phyloP scores from a whole-genome alignment of 2,888 invertebrate genomes.

The Cylindroiulus punctatus region DNA sequence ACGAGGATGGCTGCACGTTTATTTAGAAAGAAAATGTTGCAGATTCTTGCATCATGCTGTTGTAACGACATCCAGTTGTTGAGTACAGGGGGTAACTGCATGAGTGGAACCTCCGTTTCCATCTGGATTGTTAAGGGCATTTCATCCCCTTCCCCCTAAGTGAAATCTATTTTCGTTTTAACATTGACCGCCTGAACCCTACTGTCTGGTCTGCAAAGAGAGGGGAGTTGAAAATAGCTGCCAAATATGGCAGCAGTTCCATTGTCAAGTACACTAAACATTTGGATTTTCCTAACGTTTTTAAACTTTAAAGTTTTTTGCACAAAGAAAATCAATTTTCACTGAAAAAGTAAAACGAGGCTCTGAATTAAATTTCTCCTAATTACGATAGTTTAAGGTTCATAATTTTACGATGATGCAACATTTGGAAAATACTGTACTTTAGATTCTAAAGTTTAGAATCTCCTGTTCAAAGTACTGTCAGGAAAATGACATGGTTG shows the following conservation, averaged over 20 bases:
- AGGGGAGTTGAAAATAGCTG: constrained; percentile 27
- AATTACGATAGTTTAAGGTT: too few species aligned
- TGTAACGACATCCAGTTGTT: constrained; percentile 43
- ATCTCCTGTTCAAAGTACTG: too few species aligned
- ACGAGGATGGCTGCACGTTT: background rate
- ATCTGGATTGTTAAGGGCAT: background rate
- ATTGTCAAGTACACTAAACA: background rate
- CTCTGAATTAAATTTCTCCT: too few species aligned
- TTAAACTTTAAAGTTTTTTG: too few species aligned
- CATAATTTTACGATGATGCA: too few species aligned
- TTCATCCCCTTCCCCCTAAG: background rate
- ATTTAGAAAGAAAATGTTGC: background rate
- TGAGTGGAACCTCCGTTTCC: background rate
- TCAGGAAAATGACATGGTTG: too few species aligned
- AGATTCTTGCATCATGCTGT: constrained; percentile 26
- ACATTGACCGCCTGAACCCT: constrained; percentile 42
- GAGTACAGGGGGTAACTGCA: constrained; percentile 7
- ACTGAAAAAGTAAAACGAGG: too few species aligned
- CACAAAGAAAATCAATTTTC: too few species aligned
- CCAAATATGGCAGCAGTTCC: constrained; percentile 43
- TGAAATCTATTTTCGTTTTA: constrained; percentile 14
- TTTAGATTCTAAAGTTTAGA: too few species aligned
- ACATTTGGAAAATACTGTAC: too few species aligned
- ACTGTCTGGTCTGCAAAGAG: background rate
- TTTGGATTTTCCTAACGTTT: background rate